Evolutionary conservation across 1,140 invertebrate genomes (phyloP).

Genomic region (Drosophila aff.): DNA sequence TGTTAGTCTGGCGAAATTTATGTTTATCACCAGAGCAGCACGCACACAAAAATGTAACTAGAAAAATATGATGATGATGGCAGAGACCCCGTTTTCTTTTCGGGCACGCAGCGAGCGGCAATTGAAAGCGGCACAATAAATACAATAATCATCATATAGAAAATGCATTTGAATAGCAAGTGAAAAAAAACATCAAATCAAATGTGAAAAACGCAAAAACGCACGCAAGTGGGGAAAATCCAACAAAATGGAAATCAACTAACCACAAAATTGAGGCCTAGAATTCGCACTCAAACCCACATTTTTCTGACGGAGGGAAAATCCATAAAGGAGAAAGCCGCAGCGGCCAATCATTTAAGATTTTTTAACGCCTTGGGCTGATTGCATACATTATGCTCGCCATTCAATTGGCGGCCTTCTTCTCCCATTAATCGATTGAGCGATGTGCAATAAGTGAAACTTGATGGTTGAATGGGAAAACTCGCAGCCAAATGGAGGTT

Average conservation of each 20-base stretch:
- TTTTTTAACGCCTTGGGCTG: slow-evolving; percentile 45
- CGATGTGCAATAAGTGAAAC: slow-evolving; percentile 19
- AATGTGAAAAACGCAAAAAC: slow-evolving; percentile 10
- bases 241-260: slow-evolving; percentile 43
- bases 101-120: slow-evolving; percentile 58
- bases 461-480: not conserved
- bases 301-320: not conserved
- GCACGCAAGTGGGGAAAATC: slow-evolving; percentile 33
- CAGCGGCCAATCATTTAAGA: slow-evolving; percentile 26
- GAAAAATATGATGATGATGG: slow-evolving; percentile 22
- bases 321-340: slow-evolving; percentile 37
- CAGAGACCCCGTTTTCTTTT: slow-evolving; percentile 61
- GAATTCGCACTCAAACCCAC: slow-evolving; percentile 54
- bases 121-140: slow-evolving; percentile 36
- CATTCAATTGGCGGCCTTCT: slow-evolving; percentile 33
- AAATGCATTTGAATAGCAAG: slow-evolving; percentile 37
- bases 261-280: slow-evolving; percentile 53
- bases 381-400: slow-evolving; percentile 43
- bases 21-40: slow-evolving; percentile 64
- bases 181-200: not conserved
- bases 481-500: not conserved
- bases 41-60: slow-evolving; percentile 44
- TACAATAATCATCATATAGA: slow-evolving; percentile 21
- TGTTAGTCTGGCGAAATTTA: slow-evolving; percentile 70
- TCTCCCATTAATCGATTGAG: slow-evolving; percentile 30